Conservation (phyloP, 2,888 invertebrate genomes). For the Xestia xanthographa region DNA sequence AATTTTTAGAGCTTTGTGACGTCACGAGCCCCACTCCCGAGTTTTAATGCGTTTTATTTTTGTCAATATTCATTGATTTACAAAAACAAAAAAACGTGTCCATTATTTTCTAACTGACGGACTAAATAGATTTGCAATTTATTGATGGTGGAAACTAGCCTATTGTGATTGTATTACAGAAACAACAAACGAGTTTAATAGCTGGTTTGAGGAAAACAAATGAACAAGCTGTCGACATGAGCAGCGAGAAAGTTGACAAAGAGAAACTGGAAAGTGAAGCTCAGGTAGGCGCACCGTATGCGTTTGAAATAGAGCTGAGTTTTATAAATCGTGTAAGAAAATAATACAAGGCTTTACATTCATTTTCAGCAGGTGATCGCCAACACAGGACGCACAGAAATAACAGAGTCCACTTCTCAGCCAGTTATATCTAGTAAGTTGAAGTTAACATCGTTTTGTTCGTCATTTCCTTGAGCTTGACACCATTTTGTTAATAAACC, state of each 20-base stretch:
- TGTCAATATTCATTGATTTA: no score
- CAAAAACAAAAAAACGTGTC: no score
- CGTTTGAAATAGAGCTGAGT: neutral
- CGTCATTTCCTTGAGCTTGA: neutral
- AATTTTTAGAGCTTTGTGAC: no score
- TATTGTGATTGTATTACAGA: conserved; percentile 88
- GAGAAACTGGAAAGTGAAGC: conserved; percentile 85
- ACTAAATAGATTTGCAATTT: no score
- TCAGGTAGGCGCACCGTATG: conserved; percentile 72
- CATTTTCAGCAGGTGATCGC: conserved; percentile 76
- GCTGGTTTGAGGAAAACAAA: conserved; percentile 97
- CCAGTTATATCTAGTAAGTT: conserved; percentile 86
- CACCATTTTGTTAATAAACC: neutral
- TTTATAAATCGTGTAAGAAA: no score
- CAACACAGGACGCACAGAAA: conserved; percentile 83
- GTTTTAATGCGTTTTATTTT: no score
- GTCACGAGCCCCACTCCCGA: no score
- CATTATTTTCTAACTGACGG: no score
- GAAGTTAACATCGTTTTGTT: neutral
- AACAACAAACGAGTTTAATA: conserved; percentile 97
- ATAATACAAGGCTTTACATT: neutral
- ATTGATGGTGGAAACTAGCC: no score
- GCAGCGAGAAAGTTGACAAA: conserved; percentile 92
- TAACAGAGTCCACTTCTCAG: conserved; percentile 87
- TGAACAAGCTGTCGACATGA: conserved; percentile 91